Conservation (phyloP, 2,797 vertebrate genomes). For the Gymnopithys bicolor region DNA sequence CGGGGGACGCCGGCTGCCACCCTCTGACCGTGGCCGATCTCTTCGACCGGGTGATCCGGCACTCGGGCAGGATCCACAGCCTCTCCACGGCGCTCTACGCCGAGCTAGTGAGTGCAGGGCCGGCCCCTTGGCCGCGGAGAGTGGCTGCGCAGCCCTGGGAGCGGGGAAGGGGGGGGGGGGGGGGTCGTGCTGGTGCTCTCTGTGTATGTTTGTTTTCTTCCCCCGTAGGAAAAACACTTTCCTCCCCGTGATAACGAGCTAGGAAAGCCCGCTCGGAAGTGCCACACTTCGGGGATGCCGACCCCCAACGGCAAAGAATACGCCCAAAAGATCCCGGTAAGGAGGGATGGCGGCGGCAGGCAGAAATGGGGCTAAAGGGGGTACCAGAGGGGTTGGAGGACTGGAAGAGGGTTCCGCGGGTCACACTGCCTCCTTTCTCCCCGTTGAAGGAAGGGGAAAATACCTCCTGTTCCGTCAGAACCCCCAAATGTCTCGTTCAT, state of each 20-base stretch:
- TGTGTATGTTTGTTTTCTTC: not conserved
- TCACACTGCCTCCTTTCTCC: not conserved
- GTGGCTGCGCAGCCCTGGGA: not conserved
- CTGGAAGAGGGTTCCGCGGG: too few species aligned
- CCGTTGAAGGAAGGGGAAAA: not conserved
- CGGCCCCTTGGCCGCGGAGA: not conserved
- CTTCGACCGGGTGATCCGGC: slow-evolving; percentile 84
- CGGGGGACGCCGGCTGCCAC: slow-evolving; percentile 63
- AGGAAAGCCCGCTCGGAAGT: slow-evolving; percentile 77
- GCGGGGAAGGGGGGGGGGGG: too few species aligned
- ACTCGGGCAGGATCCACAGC: slow-evolving; percentile 81
- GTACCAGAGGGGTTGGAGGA: accelerated
- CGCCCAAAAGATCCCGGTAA: slow-evolving; percentile 83
- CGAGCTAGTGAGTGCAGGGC: slow-evolving; percentile 75
- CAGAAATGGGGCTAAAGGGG: not conserved
- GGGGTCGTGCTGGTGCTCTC: not conserved
- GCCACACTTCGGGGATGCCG: slow-evolving; percentile 82
- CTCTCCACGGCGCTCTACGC: slow-evolving; percentile 82
- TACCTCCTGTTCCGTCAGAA: not conserved
- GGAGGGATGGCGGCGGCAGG: not conserved
- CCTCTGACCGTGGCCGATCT: slow-evolving; percentile 77
- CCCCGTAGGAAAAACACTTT: slow-evolving; percentile 77
- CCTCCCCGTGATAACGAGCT: slow-evolving; percentile 80
- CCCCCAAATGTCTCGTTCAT: not conserved
- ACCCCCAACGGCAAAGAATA: slow-evolving; percentile 86